Conservation (phyloP, 2,888 invertebrate species). For the Parochlus steinenii region DNA sequence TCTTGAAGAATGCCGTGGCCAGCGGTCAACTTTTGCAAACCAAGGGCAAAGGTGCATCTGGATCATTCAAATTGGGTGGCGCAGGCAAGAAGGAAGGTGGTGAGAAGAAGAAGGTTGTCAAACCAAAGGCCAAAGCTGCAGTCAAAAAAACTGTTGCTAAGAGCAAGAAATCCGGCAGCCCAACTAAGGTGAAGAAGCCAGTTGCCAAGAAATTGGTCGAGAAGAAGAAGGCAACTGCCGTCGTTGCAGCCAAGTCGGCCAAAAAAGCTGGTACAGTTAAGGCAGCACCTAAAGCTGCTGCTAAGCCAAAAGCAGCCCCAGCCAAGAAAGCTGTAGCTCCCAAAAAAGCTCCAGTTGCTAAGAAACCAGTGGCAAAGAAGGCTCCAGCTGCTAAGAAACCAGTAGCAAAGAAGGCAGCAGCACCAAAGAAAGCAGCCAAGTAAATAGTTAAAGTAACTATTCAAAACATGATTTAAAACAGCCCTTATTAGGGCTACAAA, state of each 20-base stretch:
- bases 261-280: too few relatives aligned
- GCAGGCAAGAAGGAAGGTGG: not conserved
- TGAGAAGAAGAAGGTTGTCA: not conserved
- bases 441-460: too few relatives aligned
- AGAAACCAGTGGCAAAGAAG: conserved; percentile 4
- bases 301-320: too few relatives aligned
- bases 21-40: conserved; percentile 36
- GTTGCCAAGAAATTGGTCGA: not conserved
- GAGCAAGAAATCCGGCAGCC: not conserved
- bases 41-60: conserved; percentile 38
- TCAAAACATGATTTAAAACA: too few relatives aligned
- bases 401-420: too few relatives aligned
- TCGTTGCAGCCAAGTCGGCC: too few relatives aligned
- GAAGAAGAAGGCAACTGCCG: not conserved
- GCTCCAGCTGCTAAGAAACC: too few relatives aligned
- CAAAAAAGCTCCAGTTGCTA: not conserved
- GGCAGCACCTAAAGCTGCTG: too few relatives aligned
- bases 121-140: not conserved
- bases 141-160: not conserved
- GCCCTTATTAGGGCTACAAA: too few relatives aligned
- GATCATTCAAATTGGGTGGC: conserved; percentile 30
- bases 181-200: not conserved
- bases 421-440: too few relatives aligned
- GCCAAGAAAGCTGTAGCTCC: too few relatives aligned
- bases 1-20: conserved; percentile 37